Base-by-base conservation (phyloP, 1,140 invertebrate genomes). In the Acarapis woodi region DNA sequence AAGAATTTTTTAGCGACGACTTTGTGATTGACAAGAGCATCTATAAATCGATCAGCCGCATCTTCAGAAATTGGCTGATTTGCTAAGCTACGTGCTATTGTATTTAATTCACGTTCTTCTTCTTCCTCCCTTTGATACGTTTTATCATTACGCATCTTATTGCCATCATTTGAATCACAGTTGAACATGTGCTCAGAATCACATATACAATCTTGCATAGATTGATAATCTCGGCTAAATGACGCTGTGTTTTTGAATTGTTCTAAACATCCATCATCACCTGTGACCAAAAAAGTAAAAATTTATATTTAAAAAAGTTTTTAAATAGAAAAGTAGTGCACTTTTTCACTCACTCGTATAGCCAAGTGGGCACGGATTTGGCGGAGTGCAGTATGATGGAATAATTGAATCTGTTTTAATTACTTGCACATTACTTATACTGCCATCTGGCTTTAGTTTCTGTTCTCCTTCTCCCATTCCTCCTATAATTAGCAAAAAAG, bases 171-270 rank as follows among this genome's bases (percentile, higher is more conserved):
- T 30, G 42, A 48, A 50, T 72, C 63, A 53, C 83, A 97, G 51
- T 79, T 72, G 51, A 94, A 77, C 88, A 97, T 96, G 57, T 99
- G 90, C 50, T 99, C 90, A 1, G 70, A 71, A 51, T 99, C 90
- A 45, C 90, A 99, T 65, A 90, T 85, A 51, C 88, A 97, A 37
- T 88, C 74, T 52, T 94, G 85, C 0, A 71, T 60, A 2, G 71
- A 68, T 55, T 97, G 88, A 54, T 83, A 93, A 44, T 83, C 69
- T 1, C 85, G 68, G 51, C 85, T 93, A 58, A 87, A 96, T 0
- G 74, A 70, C 1, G 88, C 87, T 0, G 79, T 82, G 53, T 97
- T 96, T 48, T 87, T 80, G 50, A 96, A 94, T 26, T 77, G 67
- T 33, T 66, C 72, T 40, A 87, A 62, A 53, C 90, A 97, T 45